A percentile compares a stretch with the other conserved stretches of the same genome.
These are phyloP conservation scores for Gymnodraco acuticeps DNA, from an alignment of 2,797 vertebrate species.

Conservation along the genomic window DNA sequence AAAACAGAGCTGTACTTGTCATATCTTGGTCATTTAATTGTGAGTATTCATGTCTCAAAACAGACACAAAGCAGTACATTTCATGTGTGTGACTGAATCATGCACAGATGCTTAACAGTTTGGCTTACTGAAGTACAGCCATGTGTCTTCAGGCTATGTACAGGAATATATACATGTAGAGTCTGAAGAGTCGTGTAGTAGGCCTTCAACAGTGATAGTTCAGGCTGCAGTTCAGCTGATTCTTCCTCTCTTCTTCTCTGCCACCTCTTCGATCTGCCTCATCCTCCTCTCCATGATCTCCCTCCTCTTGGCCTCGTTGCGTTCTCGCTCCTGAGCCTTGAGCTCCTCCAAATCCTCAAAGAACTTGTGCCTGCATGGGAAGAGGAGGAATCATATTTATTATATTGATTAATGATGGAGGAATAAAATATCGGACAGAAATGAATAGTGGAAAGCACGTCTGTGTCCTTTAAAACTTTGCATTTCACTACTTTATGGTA, in stretches of 20 bases:
- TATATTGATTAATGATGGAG: neutral
- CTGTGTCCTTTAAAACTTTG: no score
- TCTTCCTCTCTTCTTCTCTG: constrained; percentile 71
- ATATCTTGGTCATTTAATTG: constrained; percentile 1
- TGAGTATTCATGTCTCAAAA: constrained; percentile 31
- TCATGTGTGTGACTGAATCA: neutral
- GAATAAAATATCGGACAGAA: neutral
- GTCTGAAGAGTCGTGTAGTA: neutral
- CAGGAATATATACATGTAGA: neutral
- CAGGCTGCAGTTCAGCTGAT: constrained; percentile 36
- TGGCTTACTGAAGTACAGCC: no score
- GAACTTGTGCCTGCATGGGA: constrained; percentile 76
- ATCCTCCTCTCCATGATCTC: constrained; percentile 82
- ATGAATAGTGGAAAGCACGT: no score
- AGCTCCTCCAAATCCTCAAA: constrained; percentile 78
- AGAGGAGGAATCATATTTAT: neutral
- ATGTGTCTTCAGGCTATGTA: neutral
- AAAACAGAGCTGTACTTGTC: neutral
- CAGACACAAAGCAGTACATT: constrained; percentile 27
- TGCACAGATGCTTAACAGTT: neutral
- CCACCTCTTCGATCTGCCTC: constrained; percentile 75
- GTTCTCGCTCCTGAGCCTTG: constrained; percentile 73
- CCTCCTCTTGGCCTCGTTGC: constrained; percentile 58
- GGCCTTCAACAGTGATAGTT: neutral
- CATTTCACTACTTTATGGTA: no score